Evolutionary conservation across 2,888 invertebrate genomes (phyloP).

Genomic region (Cynaeus angustus): DNA sequence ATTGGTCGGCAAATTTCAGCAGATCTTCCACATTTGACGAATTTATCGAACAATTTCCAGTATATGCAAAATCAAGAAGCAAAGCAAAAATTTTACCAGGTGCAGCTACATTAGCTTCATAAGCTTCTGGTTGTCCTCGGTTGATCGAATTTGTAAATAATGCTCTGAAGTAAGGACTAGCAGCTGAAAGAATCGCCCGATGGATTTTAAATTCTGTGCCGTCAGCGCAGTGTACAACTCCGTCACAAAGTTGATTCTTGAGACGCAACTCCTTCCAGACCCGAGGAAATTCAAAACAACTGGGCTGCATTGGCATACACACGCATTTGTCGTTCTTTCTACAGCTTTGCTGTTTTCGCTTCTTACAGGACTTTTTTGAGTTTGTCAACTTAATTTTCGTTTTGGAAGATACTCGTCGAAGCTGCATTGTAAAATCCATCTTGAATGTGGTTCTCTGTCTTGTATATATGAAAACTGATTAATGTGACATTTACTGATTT

Average conservation of each 20-base stretch:
- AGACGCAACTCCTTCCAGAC: slow-evolving; percentile 81
- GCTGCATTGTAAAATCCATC: slow-evolving; percentile 59
- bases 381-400: slow-evolving; percentile 49
- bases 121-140: slow-evolving; percentile 76
- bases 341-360: slow-evolving; percentile 48
- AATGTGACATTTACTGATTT: slow-evolving; percentile 40
- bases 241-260: slow-evolving; percentile 82
- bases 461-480: slow-evolving; percentile 44
- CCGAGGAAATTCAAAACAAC: slow-evolving; percentile 78
- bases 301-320: slow-evolving; percentile 57
- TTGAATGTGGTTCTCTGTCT: slow-evolving; percentile 57
- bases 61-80: slow-evolving; percentile 85
- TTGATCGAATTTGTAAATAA: slow-evolving; percentile 81
- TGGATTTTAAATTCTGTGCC: slow-evolving; percentile 79
- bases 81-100: slow-evolving; percentile 77
- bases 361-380: slow-evolving; percentile 47
- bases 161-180: slow-evolving; percentile 82
- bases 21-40: slow-evolving; percentile 81
- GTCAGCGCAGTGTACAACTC: slow-evolving; percentile 78
- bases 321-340: slow-evolving; percentile 52
- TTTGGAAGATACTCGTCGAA: slow-evolving; percentile 54
- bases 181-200: slow-evolving; percentile 81
- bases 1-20: slow-evolving; percentile 81
- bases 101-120: slow-evolving; percentile 77
- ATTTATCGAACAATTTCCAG: slow-evolving; percentile 79